Percentiles rank a stretch among this genome's conserved stretches.
Conservation (phyloP, 2,113 vertebrate species). For the human (Homo sapiens) region GRCh38 chr22:25624001-25624500, state of each 20-base stretch:
- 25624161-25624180: fast-evolving
- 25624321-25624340: too few relatives aligned
- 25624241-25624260: not conserved
- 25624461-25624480: too few relatives aligned
- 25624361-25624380: too few relatives aligned
- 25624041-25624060: not conserved
- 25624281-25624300: too few relatives aligned
- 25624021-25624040: fast-evolving
- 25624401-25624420: too few relatives aligned
- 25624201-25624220: not conserved
- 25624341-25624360: too few relatives aligned
- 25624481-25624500: too few relatives aligned
- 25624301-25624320: too few relatives aligned
- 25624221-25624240: not conserved
- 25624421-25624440: too few relatives aligned
- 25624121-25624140: not conserved
- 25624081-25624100: not conserved
- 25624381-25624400: too few relatives aligned
- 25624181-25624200: not conserved
- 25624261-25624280: not conserved
- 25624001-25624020: not conserved
- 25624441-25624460: too few relatives aligned
- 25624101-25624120: not conserved
- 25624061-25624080: too few relatives aligned
- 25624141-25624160: fast-evolving